Conservation (phyloP, 1,140 invertebrate species). For the Bombus confusus region DNA sequence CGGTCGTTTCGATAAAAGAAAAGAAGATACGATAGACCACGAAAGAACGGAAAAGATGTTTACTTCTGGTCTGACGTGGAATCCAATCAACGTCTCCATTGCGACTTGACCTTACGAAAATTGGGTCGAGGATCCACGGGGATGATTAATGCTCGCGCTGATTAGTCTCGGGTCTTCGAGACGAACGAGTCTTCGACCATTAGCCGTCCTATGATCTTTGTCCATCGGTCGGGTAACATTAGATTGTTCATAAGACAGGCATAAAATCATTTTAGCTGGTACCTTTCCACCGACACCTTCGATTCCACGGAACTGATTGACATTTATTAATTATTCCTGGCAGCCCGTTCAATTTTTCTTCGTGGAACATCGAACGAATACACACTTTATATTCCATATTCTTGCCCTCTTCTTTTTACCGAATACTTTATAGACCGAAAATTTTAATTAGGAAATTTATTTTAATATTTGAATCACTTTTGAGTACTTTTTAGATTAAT, state of each 20-base stretch:
- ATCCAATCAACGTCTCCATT: conserved; percentile 80
- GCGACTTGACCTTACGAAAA: conserved; percentile 77
- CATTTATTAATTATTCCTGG: conserved; percentile 54
- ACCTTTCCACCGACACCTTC: conserved; percentile 44
- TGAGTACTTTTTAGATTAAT: not conserved
- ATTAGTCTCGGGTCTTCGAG: conserved; percentile 77
- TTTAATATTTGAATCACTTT: not conserved
- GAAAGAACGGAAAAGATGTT: conserved; percentile 64
- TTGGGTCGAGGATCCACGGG: conserved; percentile 77
- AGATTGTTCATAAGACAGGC: conserved; percentile 60
- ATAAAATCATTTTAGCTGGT: conserved; percentile 57
- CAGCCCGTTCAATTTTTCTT: conserved; percentile 25
- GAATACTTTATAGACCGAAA: not conserved
- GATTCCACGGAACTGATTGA: conserved; percentile 52
- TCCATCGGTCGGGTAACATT: conserved; percentile 55
- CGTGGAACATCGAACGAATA: not conserved
- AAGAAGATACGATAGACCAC: conserved; percentile 2
- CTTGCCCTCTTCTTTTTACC: not conserved
- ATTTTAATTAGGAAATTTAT: not conserved
- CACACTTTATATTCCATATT: not conserved
- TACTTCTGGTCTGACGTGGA: conserved; percentile 69
- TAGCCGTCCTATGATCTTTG: conserved; percentile 73
- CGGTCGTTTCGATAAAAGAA: not conserved
- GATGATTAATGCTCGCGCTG: conserved; percentile 81
- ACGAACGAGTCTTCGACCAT: conserved; percentile 73